A percentile compares a stretch with the other conserved stretches of the same genome.
phyloP scores from a whole-genome alignment of 2,113 vertebrate genomes.

The Daubentonia madagascariensis region DNA sequence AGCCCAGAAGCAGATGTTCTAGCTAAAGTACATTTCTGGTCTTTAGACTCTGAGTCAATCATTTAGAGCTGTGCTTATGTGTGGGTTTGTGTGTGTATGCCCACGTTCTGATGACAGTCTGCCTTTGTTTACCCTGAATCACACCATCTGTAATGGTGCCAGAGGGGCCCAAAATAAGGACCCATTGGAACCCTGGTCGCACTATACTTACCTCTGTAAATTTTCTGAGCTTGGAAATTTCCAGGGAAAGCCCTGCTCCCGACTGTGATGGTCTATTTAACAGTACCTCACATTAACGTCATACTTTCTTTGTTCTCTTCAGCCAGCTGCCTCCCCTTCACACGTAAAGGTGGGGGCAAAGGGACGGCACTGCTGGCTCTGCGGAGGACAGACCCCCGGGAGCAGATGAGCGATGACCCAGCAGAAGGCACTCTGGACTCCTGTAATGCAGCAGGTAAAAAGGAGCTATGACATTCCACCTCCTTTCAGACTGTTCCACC shows the following conservation, averaged over 20 bases:
- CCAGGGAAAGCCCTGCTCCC: too few relatives aligned
- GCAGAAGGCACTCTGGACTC: neutral
- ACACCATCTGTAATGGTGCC: accelerated
- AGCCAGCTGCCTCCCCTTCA: slow-evolving; percentile 43
- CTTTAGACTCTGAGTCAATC: too few relatives aligned
- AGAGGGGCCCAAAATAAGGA: neutral
- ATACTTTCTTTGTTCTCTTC: neutral
- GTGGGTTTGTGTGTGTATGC: too few relatives aligned
- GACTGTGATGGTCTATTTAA: accelerated
- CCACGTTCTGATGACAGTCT: too few relatives aligned
- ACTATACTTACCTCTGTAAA: accelerated
- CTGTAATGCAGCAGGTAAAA: neutral
- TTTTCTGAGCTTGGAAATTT: accelerated
- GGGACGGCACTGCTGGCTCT: neutral
- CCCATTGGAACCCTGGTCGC: accelerated
- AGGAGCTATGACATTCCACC: accelerated
- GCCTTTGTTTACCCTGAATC: too few relatives aligned
- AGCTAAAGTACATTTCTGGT: neutral
- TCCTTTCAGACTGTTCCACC: accelerated
- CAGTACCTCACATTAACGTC: accelerated
- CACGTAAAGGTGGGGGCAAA: neutral
- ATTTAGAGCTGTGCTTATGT: accelerated
- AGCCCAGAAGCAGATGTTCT: neutral
- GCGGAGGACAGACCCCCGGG: neutral
- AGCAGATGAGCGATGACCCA: slow-evolving; percentile 37